Evolutionary conservation across 2,797 vertebrate genomes (phyloP).

Genomic region (Syndactyla subalaris): DNA sequence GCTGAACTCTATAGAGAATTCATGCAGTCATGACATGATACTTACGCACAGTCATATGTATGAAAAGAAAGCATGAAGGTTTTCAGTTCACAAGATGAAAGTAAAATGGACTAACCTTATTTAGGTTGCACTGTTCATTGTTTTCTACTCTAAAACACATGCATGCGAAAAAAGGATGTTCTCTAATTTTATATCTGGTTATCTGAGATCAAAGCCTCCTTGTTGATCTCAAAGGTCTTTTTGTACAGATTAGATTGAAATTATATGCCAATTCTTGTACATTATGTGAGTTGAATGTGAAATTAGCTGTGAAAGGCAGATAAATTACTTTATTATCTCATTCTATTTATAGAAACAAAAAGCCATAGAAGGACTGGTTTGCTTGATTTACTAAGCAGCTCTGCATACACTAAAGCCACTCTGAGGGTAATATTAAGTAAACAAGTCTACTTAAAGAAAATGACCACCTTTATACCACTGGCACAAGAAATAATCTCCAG

Average conservation of each 20-base stretch:
- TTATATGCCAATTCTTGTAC: neutral
- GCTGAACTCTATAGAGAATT: rapidly evolving
- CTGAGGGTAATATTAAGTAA: neutral
- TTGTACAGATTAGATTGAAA: neutral
- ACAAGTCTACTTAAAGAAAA: neutral
- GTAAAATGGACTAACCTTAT: neutral
- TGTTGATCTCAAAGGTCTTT: neutral
- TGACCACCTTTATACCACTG: neutral
- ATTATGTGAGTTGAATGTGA: neutral
- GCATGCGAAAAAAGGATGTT: neutral
- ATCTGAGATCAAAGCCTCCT: neutral
- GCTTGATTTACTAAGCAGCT: neutral
- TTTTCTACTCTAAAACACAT: neutral
- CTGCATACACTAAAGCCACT: neutral
- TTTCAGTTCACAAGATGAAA: neutral
- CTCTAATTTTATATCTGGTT: neutral
- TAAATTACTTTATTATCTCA: neutral
- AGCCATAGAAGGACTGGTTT: neutral
- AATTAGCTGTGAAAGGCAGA: conserved; percentile 24
- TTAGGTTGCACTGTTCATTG: neutral
- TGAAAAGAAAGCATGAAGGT: neutral
- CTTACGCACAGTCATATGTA: neutral
- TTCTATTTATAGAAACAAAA: conserved; percentile 1
- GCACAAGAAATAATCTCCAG: neutral
- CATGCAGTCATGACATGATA: rapidly evolving